phyloP scores from a whole-genome alignment of 2,797 vertebrate species.

The Pipistrellus pygmaeus region DNA sequence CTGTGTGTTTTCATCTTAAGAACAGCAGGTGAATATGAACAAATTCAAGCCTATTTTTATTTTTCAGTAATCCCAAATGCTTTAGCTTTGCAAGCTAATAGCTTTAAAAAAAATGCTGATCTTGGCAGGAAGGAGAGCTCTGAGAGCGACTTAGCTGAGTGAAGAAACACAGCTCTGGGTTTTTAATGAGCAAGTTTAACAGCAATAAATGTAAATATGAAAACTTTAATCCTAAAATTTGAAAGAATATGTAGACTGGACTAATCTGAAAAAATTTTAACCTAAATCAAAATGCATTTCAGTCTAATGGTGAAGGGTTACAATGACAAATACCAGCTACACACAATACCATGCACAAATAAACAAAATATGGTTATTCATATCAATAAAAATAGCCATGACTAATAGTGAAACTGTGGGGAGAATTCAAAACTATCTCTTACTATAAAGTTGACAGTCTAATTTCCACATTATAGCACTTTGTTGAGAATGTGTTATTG shows the following conservation, averaged over 20 bases:
- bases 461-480: neutral
- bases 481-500: neutral
- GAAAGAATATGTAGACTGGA: constrained; percentile 23
- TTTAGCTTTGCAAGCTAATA: constrained; percentile 67
- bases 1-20: constrained; percentile 79
- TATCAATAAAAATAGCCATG: neutral
- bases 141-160: constrained; percentile 1
- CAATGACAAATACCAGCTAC: neutral
- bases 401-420: neutral
- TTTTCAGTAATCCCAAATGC: constrained; percentile 82
- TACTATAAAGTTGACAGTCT: neutral
- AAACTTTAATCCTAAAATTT: constrained; percentile 8
- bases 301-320: neutral
- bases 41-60: constrained; percentile 83
- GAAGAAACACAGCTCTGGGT: neutral
- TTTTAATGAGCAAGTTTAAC: constrained; percentile 63
- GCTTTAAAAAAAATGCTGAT: constrained; percentile 64
- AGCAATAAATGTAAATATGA: constrained; percentile 16
- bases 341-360: neutral
- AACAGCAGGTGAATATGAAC: constrained; percentile 83
- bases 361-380: neutral
- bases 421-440: neutral
- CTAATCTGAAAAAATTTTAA: neutral
- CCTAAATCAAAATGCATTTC: neutral
- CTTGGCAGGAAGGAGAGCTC: constrained; percentile 57